Percentiles rank a stretch among this genome's conserved stretches.
These are phyloP conservation scores for Oceanodroma tethys DNA, from an alignment of 2,113 vertebrate species.

Conservation along the genomic window DNA sequence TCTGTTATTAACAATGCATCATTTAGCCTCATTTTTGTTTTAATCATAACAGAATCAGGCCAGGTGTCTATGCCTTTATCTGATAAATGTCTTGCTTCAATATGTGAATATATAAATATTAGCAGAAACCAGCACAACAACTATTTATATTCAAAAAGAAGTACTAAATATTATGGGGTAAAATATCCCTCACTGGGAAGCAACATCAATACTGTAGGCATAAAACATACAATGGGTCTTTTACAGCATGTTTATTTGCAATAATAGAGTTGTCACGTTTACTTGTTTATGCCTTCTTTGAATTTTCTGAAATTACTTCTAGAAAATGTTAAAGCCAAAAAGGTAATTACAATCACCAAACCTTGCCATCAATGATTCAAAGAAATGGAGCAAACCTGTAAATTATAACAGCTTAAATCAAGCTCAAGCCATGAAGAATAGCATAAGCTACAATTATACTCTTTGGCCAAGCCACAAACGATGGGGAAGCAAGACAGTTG, in stretches of 20 bases:
- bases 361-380: not conserved
- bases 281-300: not conserved
- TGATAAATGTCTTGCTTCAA: not conserved
- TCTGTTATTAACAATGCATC: not conserved
- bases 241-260: not conserved
- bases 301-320: constrained; percentile 8
- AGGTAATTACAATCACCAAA: not conserved
- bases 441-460: not conserved
- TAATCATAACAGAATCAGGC: not conserved
- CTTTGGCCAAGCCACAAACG: not conserved
- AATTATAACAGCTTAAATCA: not conserved
- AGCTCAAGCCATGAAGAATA: not conserved
- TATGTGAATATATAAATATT: not conserved
- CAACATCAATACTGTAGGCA: not conserved
- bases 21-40: not conserved
- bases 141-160: not conserved
- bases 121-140: not conserved
- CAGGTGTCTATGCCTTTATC: not conserved
- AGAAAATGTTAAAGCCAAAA: not conserved
- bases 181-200: not conserved
- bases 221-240: not conserved
- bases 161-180: not conserved
- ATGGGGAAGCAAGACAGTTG: not conserved
- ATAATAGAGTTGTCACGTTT: not conserved
- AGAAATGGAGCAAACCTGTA: not conserved